Evolutionary conservation across 2,797 vertebrate species (phyloP), one percentile per base, ranked within the genome.

Genomic region (Hyperoplus lanceolatus): DNA sequence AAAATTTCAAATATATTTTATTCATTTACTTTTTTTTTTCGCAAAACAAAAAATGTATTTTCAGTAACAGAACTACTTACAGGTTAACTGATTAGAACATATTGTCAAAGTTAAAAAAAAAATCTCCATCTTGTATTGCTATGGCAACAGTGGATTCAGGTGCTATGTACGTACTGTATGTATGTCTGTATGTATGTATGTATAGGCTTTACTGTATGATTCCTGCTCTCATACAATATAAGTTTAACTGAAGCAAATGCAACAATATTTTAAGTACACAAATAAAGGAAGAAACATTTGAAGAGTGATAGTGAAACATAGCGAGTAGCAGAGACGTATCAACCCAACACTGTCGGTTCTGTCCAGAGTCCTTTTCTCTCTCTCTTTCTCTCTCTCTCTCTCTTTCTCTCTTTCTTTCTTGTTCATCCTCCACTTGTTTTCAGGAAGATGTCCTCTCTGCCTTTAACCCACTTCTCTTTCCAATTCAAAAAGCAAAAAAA

Each of bases 1-100:
- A 93, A 92, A 93, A 91, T 93, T 87, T 93, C 85, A 93, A 93
- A 92, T 93, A 94, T 94, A 92, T 92, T 94, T 94, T 91, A 93
- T 94, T 93, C 49, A 89, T 90, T 93, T 88, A 82, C 80, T 85
- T 92, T 92, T 78, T 82, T 82, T 92, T 92, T 77, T 82, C 82
- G 80, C 78, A 93, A 93, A 91, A 92, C 85, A 93, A 87, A 2
- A 83, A 61, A 81, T 85, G 83, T 87, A 92, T 92, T 91, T 29
- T 92, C 90, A 89, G 85, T 90, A 94, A 91, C 85, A 92, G 71
- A 89, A 87, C 93, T 94, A 93, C 86, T 89, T 90, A 91, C 89
- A 90, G 82, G 82, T 93, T 92, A 90, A 93, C 77, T 91, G 87
- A 90, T 94, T 90, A 87, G 75, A 78, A 84, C 90, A 86, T 87